Base-by-base conservation (phyloP, 2,888 invertebrate species). In the Stegana nigrithorax region DNA sequence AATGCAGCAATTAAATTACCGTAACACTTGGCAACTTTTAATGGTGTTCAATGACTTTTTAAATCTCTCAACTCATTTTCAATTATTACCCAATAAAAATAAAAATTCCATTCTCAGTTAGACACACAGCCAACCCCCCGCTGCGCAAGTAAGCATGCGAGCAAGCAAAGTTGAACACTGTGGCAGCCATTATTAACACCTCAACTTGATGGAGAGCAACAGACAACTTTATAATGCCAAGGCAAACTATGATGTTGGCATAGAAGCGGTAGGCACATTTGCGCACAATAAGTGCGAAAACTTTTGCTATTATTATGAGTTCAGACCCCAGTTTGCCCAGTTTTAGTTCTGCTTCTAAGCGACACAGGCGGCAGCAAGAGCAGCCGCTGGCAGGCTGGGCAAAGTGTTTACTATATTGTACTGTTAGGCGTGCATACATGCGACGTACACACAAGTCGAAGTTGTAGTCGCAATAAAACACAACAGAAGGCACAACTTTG, bases 321-420 rank as follows among this genome's bases (percentile, higher is more conserved):
- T n/a, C n/a, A n/a, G n/a, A n/a, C 67, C 74, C 12, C 27, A 17
- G 10, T 21, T 3, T 14, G 21, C 47, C 68, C 73, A 71, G 78
- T 78, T 76, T 71, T 68, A 74, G 70, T 73, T 73, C 75, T 78
- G 78, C 79, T 73, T n/a, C n/a, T n/a, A n/a, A n/a, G 73, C 75
- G 68, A 78, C 75, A 78, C 44, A 36, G 63, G 27, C 45, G 42
- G n/a, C 55, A 21, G 36, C 36, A 55, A 55, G 12, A 7, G 21
- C 26, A 51, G 14, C 27, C n/a, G n/a, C 2, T n/a, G 6, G 32
- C 32, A 29, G 10, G 29, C 29, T 29, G 10, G 10, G 36, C 23
- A 5, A 47, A 23, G 47, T 27, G 2, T 25, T n/a, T 23, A n/a
- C 5, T 23, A 7, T 19, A 8, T 5, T 45, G 21, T 45, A 12